phyloP scores from a whole-genome alignment of 1,140 invertebrate species.

The Drosophila watanabei region DNA sequence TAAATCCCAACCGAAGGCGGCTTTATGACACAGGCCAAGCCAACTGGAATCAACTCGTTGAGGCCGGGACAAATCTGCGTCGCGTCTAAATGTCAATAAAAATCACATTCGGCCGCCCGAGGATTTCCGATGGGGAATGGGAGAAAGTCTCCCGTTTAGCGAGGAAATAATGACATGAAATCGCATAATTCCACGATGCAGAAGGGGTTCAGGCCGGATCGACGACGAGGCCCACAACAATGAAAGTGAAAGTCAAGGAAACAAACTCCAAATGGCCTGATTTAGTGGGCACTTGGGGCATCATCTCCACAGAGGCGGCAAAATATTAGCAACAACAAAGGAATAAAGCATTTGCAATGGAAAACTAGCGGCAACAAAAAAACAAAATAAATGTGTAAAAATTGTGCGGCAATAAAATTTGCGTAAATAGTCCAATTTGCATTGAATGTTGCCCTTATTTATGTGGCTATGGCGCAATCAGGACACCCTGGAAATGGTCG shows the following conservation, averaged over 20 bases:
- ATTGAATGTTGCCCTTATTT: slow-evolving; percentile 81
- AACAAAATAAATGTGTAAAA: slow-evolving; percentile 78
- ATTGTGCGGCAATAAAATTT: slow-evolving; percentile 81
- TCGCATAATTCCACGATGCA: slow-evolving; percentile 70
- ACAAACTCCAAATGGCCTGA: slow-evolving; percentile 71
- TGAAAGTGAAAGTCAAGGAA: slow-evolving; percentile 55
- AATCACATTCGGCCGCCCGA: slow-evolving; percentile 65
- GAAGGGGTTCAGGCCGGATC: slow-evolving; percentile 48
- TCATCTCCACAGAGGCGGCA: slow-evolving; percentile 29
- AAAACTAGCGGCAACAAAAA: slow-evolving; percentile 62
- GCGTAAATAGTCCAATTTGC: slow-evolving; percentile 84
- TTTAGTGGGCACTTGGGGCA: slow-evolving; percentile 73
- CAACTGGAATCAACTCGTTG: slow-evolving; percentile 69
- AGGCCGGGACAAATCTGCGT: slow-evolving; percentile 62
- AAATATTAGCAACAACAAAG: slow-evolving; percentile 52
- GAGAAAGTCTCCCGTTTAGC: slow-evolving; percentile 70
- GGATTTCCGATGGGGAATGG: slow-evolving; percentile 27
- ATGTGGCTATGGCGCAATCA: slow-evolving; percentile 65
- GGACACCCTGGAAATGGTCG: slow-evolving; percentile 31
- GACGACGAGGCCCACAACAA: slow-evolving; percentile 22
- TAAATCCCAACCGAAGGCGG: slow-evolving; percentile 54
- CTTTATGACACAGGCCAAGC: slow-evolving; percentile 70
- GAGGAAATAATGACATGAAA: slow-evolving; percentile 81
- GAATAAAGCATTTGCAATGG: slow-evolving; percentile 49
- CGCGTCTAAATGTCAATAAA: slow-evolving; percentile 81